phyloP scores from a whole-genome alignment of 92 coral and sea anemone species.

The Isaurus tuberculatus region DNA sequence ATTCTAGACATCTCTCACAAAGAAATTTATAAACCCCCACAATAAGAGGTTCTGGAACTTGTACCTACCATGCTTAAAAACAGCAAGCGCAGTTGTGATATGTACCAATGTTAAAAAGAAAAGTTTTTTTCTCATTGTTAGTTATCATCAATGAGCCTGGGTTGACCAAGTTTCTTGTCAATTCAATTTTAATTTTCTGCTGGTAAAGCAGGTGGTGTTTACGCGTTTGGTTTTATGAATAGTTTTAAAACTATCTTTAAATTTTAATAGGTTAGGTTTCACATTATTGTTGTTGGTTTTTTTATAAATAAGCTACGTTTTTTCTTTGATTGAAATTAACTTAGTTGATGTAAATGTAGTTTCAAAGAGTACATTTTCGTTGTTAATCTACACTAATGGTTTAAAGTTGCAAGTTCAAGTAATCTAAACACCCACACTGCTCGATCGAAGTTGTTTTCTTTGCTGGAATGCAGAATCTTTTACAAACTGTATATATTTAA shows the following conservation, averaged over 20 bases:
- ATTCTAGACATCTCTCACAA: too few relatives aligned
- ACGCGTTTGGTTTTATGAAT: background rate
- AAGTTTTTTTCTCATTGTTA: slow-evolving; percentile 17
- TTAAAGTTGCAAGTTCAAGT: too few relatives aligned
- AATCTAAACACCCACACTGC: too few relatives aligned
- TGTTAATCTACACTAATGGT: too few relatives aligned
- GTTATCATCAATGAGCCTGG: background rate
- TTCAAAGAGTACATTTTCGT: too few relatives aligned
- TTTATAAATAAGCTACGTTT: too few relatives aligned
- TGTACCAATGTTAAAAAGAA: slow-evolving; percentile 2
- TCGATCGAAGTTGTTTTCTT: too few relatives aligned
- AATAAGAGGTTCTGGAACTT: background rate
- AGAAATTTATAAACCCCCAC: background rate
- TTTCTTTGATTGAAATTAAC: too few relatives aligned
- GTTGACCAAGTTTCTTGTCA: slow-evolving; percentile 6
- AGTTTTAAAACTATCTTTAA: slow-evolving; percentile 9
- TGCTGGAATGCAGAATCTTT: too few relatives aligned
- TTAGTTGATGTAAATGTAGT: too few relatives aligned
- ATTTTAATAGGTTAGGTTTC: slow-evolving; percentile 1
- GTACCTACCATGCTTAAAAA: slow-evolving; percentile 24
- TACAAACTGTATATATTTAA: too few relatives aligned
- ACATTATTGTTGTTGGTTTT: background rate
- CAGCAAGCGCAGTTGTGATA: slow-evolving; percentile 12
- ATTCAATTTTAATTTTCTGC: slow-evolving; percentile 21
- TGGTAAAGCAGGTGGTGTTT: slow-evolving; percentile 28